These are phyloP conservation scores for Ischnus inquisitorius DNA, from an alignment of 2,888 invertebrate species.

Conservation along the genomic window DNA sequence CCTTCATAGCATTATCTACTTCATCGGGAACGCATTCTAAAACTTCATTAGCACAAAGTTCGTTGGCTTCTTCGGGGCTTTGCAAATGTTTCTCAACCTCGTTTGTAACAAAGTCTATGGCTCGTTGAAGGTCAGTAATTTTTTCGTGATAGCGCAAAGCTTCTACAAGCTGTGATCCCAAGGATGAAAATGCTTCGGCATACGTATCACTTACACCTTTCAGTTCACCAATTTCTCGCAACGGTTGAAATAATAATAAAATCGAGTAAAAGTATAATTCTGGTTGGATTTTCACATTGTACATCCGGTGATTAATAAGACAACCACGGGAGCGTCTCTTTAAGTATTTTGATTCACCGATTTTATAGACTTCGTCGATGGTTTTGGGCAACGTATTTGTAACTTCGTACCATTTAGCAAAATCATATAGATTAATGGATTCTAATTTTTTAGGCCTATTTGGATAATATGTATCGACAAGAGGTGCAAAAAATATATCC, in stretches of 20 bases:
- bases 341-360: too few relatives aligned
- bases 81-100: slow-evolving; percentile 68
- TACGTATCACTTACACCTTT: slow-evolving; percentile 53
- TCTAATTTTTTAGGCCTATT: too few relatives aligned
- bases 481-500: too few relatives aligned
- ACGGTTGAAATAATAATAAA: slow-evolving; percentile 73
- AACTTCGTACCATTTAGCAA: too few relatives aligned
- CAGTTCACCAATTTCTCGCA: slow-evolving; percentile 66
- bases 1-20: slow-evolving; percentile 77
- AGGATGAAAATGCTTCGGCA: slow-evolving; percentile 62
- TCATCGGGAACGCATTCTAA: slow-evolving; percentile 69
- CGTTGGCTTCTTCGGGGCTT: slow-evolving; percentile 63
- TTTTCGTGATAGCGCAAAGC: slow-evolving; percentile 66
- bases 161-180: slow-evolving; percentile 61
- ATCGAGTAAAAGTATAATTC: slow-evolving; percentile 73
- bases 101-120: slow-evolving; percentile 54
- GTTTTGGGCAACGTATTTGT: too few relatives aligned
- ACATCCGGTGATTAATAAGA: slow-evolving; percentile 73
- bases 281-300: slow-evolving; percentile 57
- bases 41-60: slow-evolving; percentile 68
- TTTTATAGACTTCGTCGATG: too few relatives aligned
- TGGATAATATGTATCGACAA: too few relatives aligned
- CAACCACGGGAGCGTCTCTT: slow-evolving; percentile 67
- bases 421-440: too few relatives aligned
- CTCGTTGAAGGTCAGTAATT: slow-evolving; percentile 43